phyloP scores from a whole-genome alignment of 1,140 invertebrate species.

The Lordiphosa mommai region DNA sequence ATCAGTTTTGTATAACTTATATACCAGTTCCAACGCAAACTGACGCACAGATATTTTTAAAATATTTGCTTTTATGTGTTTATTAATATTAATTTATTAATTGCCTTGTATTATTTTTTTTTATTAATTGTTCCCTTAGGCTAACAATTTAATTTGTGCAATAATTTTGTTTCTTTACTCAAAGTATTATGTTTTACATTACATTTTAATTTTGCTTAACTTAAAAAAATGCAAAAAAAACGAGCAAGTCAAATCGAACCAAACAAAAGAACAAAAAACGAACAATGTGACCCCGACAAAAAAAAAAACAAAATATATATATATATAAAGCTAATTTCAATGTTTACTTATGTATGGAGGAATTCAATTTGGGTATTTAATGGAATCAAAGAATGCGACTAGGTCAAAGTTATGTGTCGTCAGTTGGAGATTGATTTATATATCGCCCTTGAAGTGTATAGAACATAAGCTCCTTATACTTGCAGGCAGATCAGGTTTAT shows the following conservation, averaged over 20 bases:
- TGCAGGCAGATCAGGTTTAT: no score
- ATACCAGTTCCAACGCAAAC: background rate
- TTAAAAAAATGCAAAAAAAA: background rate
- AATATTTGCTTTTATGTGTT: slow-evolving; percentile 12
- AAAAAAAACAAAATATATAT: background rate
- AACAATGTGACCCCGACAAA: background rate
- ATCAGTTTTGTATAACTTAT: slow-evolving; percentile 13
- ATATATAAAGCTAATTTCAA: slow-evolving; percentile 31
- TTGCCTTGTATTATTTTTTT: slow-evolving; percentile 12
- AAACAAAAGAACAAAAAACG: slow-evolving; percentile 4
- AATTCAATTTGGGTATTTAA: no score
- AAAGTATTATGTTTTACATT: slow-evolving; percentile 30
- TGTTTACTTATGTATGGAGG: background rate
- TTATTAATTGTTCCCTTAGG: slow-evolving; percentile 10
- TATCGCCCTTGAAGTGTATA: no score
- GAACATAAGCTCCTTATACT: no score
- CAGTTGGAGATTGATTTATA: no score
- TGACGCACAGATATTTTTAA: background rate
- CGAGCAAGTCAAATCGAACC: slow-evolving; percentile 20
- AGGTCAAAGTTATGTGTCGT: no score
- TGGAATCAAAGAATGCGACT: no score
- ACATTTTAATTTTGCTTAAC: slow-evolving; percentile 25
- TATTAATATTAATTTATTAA: slow-evolving; percentile 30
- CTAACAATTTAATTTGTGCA: slow-evolving; percentile 24
- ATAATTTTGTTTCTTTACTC: slow-evolving; percentile 35